Conservation (phyloP, 2,113 vertebrate species). For the Saguinus imperator region DNA sequence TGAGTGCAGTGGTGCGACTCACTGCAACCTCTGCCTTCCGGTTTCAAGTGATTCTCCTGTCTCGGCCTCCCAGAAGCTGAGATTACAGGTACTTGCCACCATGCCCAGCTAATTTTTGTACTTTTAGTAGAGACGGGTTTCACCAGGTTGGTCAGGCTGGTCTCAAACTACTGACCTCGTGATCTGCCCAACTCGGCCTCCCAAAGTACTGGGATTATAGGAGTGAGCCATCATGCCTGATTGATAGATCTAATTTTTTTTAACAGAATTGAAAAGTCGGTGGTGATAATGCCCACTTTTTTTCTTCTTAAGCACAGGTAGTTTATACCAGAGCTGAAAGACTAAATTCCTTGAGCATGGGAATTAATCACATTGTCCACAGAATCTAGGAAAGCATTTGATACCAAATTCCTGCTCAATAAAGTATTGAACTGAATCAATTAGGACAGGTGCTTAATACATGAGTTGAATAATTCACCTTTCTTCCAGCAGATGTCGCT, state of each 20-base stretch:
- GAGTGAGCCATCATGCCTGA: no score
- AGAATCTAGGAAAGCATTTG: not conserved
- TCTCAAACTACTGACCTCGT: no score
- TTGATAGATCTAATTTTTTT: not conserved
- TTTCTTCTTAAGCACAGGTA: not conserved
- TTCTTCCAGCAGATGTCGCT: slow-evolving; percentile 33
- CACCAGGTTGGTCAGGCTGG: no score
- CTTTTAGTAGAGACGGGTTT: no score
- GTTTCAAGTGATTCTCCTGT: no score
- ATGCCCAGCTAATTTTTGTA: no score
- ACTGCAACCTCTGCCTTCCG: no score
- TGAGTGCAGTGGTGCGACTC: no score
- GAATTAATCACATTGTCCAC: not conserved
- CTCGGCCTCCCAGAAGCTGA: no score
- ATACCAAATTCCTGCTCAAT: not conserved
- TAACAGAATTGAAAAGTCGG: not conserved
- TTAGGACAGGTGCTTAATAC: not conserved
- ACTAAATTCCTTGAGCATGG: not conserved
- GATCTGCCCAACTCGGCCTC: no score
- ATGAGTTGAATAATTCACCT: not conserved
- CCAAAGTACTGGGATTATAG: no score
- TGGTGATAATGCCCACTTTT: not conserved
- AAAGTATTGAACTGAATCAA: not conserved
- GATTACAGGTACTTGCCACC: no score
- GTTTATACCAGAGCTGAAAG: not conserved